A percentile compares a stretch with the other conserved stretches of the same genome.
Evolutionary conservation across 2,797 vertebrate species (phyloP).

Genomic region (Pipistrellus pygmaeus): DNA sequence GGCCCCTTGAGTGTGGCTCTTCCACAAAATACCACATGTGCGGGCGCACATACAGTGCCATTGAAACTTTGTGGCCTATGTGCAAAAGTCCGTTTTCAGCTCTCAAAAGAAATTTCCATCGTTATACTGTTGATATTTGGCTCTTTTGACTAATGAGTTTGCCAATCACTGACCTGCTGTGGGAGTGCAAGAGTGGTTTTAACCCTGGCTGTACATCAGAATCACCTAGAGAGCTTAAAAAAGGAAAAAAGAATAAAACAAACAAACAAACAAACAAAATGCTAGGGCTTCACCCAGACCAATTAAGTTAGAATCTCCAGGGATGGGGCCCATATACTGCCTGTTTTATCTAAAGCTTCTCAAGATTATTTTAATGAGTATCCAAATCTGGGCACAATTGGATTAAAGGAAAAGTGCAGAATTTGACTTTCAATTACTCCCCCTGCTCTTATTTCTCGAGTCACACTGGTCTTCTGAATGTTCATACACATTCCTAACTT

Average conservation of each 20-base stretch:
- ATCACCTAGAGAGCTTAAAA: neutral
- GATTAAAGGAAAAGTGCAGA: neutral
- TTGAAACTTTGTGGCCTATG: no score
- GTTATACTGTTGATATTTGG: no score
- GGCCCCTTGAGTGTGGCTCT: no score
- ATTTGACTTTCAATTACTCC: neutral
- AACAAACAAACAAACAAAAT: neutral
- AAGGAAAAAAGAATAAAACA: neutral
- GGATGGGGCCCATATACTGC: neutral
- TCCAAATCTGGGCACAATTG: neutral
- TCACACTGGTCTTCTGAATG: neutral
- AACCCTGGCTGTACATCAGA: neutral
- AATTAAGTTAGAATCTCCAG: conserved; percentile 17
- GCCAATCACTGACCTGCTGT: neutral
- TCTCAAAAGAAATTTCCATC: no score
- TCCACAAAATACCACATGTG: no score
- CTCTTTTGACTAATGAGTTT: no score
- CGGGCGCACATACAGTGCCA: no score
- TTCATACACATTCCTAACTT: neutral
- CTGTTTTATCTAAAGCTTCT: neutral
- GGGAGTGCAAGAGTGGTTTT: neutral
- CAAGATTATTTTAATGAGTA: conserved; percentile 30
- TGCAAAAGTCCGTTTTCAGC: no score
- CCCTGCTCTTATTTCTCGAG: neutral
- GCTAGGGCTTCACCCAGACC: neutral